Conservation (phyloP, 2,888 invertebrate species). For the Macaria liturata region DNA sequence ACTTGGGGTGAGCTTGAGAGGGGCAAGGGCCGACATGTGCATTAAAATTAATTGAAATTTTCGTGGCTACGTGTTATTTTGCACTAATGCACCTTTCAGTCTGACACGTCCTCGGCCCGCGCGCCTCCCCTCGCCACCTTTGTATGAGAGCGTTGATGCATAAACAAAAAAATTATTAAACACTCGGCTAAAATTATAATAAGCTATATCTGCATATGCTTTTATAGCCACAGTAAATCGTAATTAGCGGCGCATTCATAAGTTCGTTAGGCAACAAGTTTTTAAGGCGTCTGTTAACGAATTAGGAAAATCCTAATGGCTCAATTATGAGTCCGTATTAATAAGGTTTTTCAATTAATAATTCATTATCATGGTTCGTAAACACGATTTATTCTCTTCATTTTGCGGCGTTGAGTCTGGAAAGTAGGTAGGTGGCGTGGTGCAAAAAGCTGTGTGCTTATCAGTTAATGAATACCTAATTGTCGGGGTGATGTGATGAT, state of each 20-base stretch:
- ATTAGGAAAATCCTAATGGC: slow-evolving; percentile 26
- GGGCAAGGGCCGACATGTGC: slow-evolving; percentile 57
- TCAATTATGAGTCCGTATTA: slow-evolving; percentile 22
- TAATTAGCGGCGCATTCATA: slow-evolving; percentile 11
- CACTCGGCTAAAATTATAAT: slow-evolving; percentile 20
- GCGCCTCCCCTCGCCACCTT: slow-evolving; percentile 40
- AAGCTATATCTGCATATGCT: slow-evolving; percentile 10
- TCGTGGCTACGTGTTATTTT: slow-evolving; percentile 71
- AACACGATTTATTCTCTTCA: slow-evolving; percentile 18
- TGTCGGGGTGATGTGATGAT: slow-evolving; percentile 39
- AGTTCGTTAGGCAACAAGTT: slow-evolving; percentile 9
- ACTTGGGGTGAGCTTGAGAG: slow-evolving; percentile 32
- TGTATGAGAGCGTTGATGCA: slow-evolving; percentile 10
- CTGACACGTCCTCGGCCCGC: slow-evolving; percentile 47
- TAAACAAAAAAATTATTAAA: slow-evolving; percentile 14
- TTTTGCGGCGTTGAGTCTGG: slow-evolving; percentile 7
- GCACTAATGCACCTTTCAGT: slow-evolving; percentile 71
- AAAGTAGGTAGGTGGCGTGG: slow-evolving; percentile 9
- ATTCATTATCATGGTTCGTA: slow-evolving; percentile 21
- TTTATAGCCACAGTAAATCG: slow-evolving; percentile 6
- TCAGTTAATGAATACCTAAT: slow-evolving; percentile 40
- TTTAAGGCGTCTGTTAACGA: slow-evolving; percentile 12
- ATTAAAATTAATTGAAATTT: slow-evolving; percentile 78
- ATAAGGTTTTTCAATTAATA: slow-evolving; percentile 18
- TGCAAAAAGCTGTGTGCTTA: slow-evolving; percentile 26